These are phyloP conservation scores for Grapholita molesta DNA, from an alignment of 1,140 invertebrate genomes.

Conservation along the genomic window DNA sequence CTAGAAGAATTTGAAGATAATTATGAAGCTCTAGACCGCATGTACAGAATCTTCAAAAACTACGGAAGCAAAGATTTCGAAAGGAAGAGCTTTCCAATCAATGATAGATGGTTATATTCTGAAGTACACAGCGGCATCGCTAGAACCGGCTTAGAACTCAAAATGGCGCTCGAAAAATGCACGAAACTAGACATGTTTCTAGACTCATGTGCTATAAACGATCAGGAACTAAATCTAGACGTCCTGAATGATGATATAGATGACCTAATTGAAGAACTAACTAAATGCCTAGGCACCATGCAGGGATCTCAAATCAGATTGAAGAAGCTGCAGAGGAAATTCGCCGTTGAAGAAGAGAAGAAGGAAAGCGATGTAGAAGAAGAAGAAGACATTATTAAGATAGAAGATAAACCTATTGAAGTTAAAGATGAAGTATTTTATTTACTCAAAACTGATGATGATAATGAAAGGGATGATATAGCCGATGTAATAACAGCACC, in stretches of 20 bases:
- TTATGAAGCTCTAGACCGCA: constrained; percentile 52
- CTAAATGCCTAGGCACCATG: constrained; percentile 47
- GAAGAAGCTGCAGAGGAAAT: constrained; percentile 56
- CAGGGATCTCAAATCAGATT: constrained; percentile 61
- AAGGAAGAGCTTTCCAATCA: constrained; percentile 44
- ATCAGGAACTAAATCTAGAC: constrained; percentile 52
- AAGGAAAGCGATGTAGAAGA: constrained; percentile 28
- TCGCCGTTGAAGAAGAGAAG: constrained; percentile 26
- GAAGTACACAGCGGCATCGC: constrained; percentile 62
- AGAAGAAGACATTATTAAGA: constrained; percentile 41
- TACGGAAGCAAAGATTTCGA: constrained; percentile 48
- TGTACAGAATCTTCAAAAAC: constrained; percentile 66
- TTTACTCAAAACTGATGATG: constrained; percentile 68
- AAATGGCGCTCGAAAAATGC: constrained; percentile 55
- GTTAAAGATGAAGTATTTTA: constrained; percentile 68
- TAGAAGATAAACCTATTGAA: constrained; percentile 54
- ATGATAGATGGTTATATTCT: constrained; percentile 56
- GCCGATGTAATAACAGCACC: constrained; percentile 58
- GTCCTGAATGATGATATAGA: constrained; percentile 61
- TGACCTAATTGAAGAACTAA: constrained; percentile 54
- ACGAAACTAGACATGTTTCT: constrained; percentile 59
- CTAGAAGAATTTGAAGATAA: constrained; percentile 52
- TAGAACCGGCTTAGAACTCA: constrained; percentile 54
- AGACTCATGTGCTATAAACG: constrained; percentile 59
- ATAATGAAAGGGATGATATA: constrained; percentile 30